Evolutionary conservation across 2,888 invertebrate genomes (phyloP).

Genomic region (Callimorpha dominula): DNA sequence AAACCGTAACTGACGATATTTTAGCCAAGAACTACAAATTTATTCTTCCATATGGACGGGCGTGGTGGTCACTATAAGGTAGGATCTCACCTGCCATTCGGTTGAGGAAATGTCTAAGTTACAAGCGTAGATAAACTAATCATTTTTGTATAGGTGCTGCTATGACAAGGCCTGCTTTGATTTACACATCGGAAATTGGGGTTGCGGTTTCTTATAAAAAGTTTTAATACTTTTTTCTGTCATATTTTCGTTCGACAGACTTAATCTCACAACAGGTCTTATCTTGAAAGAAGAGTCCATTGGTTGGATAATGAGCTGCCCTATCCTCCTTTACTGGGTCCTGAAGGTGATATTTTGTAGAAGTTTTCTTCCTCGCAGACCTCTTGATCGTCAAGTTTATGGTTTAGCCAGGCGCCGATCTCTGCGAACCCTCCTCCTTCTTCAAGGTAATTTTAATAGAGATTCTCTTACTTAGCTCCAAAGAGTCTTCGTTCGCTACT

Average conservation of each 20-base stretch:
- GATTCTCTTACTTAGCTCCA: background rate
- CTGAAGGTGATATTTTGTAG: background rate
- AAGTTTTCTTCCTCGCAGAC: background rate
- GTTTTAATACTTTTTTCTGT: background rate
- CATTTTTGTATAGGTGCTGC: background rate
- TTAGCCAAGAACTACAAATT: constrained; percentile 72
- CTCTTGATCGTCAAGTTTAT: too few relatives aligned
- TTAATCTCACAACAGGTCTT: background rate
- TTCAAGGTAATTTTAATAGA: background rate
- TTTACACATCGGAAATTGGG: background rate
- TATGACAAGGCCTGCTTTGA: background rate
- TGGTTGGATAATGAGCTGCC: background rate
- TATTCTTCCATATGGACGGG: constrained; percentile 81
- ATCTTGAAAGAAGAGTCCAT: background rate
- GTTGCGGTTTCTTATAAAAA: background rate
- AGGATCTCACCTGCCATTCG: constrained; percentile 81
- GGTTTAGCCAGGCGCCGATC: background rate
- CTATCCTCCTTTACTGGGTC: background rate
- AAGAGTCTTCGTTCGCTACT: background rate
- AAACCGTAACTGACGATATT: constrained; percentile 67
- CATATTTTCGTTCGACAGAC: background rate
- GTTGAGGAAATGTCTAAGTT: constrained; percentile 52
- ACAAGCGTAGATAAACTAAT: constrained; percentile 19
- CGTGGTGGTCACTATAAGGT: constrained; percentile 80
- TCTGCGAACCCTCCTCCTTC: background rate